Conservation (phyloP, 2,888 invertebrate species). For the Dinocampus coccinellae region DNA sequence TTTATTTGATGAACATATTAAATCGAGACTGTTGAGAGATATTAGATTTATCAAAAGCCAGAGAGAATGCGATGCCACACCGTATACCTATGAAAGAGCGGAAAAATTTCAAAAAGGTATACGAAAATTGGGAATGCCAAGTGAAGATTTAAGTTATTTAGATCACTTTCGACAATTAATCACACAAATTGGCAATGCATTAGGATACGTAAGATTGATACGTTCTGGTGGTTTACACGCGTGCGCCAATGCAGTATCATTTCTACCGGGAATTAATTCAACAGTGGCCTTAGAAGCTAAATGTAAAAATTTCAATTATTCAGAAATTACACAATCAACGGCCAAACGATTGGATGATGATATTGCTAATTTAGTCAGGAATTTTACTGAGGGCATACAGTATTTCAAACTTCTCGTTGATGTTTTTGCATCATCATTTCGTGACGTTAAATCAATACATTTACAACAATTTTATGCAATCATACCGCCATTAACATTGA, state of each 20-base stretch:
- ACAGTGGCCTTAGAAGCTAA: slow-evolving; percentile 76
- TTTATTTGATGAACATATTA: slow-evolving; percentile 97
- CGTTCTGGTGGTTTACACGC: slow-evolving; percentile 94
- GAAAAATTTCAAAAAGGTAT: slow-evolving; percentile 95
- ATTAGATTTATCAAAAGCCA: slow-evolving; percentile 77
- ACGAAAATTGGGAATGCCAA: slow-evolving; percentile 84
- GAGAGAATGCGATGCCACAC: slow-evolving; percentile 80
- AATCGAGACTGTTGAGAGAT: slow-evolving; percentile 92
- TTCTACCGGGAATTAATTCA: slow-evolving; percentile 84
- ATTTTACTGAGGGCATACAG: slow-evolving; percentile 90
- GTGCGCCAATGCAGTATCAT: slow-evolving; percentile 90
- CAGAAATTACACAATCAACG: slow-evolving; percentile 75
- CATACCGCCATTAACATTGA: slow-evolving; percentile 92
- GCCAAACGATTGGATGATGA: slow-evolving; percentile 83
- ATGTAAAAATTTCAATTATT: slow-evolving; percentile 74
- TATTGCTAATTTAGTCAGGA: slow-evolving; percentile 82
- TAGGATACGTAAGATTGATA: slow-evolving; percentile 95
- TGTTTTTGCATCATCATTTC: slow-evolving; percentile 91
- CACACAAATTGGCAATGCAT: slow-evolving; percentile 94
- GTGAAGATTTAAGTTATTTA: slow-evolving; percentile 88
- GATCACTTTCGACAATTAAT: slow-evolving; percentile 94
- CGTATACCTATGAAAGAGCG: slow-evolving; percentile 89
- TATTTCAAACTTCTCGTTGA: slow-evolving; percentile 91
- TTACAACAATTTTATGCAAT: slow-evolving; percentile 93
- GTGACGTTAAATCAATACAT: slow-evolving; percentile 86